Conservation (phyloP, 1,140 invertebrate genomes). For the Bicyclus anynana region DNA sequence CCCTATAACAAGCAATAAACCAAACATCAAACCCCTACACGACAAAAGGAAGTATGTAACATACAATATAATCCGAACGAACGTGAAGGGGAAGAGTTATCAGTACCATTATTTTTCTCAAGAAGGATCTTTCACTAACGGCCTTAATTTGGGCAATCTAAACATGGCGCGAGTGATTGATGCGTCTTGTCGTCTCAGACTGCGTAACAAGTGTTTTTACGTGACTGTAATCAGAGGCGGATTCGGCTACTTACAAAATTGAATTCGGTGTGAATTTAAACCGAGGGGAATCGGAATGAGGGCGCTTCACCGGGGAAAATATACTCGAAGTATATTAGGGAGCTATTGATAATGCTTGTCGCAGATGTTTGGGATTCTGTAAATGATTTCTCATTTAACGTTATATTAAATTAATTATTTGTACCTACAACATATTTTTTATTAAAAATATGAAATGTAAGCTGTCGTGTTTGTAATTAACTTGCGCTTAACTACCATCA, state of each 20-base stretch:
- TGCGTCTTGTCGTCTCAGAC: constrained; percentile 13
- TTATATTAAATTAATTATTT: too few species aligned
- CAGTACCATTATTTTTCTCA: constrained; percentile 20
- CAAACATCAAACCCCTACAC: too few species aligned
- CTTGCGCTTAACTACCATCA: too few species aligned
- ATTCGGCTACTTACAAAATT: constrained; percentile 16
- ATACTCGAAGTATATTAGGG: constrained; percentile 3
- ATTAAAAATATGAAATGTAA: too few species aligned
- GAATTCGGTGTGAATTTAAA: constrained; percentile 17
- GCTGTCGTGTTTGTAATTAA: too few species aligned
- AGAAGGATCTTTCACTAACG: constrained; percentile 17
- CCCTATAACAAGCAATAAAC: too few species aligned
- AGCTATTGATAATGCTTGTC: constrained; percentile 2
- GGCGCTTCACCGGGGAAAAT: background rate
- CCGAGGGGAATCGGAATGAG: constrained; percentile 1
- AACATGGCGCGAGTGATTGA: constrained; percentile 21
- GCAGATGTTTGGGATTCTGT: background rate
- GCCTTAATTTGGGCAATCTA: constrained; percentile 23
- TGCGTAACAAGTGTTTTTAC: constrained; percentile 27
- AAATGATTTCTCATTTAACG: background rate
- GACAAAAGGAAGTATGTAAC: background rate
- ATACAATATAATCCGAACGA: constrained; percentile 1
- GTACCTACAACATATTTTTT: too few species aligned
- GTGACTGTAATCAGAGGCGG: constrained; percentile 16
- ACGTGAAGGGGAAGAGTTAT: constrained; percentile 17